Evolutionary conservation across 2,113 vertebrate species (phyloP), one percentile per base, ranked within the genome.

Genomic region (Gopherus evgoodei): DNA sequence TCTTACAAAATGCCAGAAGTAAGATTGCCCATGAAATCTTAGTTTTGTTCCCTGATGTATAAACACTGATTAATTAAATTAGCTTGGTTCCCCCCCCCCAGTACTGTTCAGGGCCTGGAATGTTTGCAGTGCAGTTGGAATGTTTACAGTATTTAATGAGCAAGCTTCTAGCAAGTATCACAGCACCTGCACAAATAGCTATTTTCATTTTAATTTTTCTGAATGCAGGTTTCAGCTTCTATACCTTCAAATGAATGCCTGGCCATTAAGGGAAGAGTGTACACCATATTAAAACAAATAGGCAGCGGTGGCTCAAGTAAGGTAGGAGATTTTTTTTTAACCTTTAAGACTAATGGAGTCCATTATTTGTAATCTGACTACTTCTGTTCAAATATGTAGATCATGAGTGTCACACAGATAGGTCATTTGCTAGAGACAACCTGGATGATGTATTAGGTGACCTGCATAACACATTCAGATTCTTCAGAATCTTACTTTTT

Each of bases 221-320:
- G 21, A 47, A 31, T 96, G 79, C 95, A 99, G 99, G 95, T 98
- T 92, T 96, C 98, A 93, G 62, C 98, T 72, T 65, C 98, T 76
- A 78, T 98, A 9, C 94, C 98, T 83, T 97, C 98, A 2, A 99
- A 99, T 81, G 99, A 99, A 86, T 98, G 98, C 91, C 98, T 99
- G 93, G 98, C 97, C 42, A 98, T 99, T 86, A 99, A 99, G 90
- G 99, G 99, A 96, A 99, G 95, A 93, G 98, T 99, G 91, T 99
- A 99, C 97, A 99, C 99, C 89, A 98, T 99, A 87, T 97, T 99
- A 86, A 99, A 99, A 95, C 99, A 99, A 98, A 99, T 99, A 94
- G 99, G 99, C 76, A 99, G 98, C 42, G 99, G 99, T 92, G 99
- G 99, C 79, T 99, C 99, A 13, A 99, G 99, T 98, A 99, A 99